A percentile compares a stretch with the other conserved stretches of the same genome.
Evolutionary conservation across 1,140 invertebrate genomes (phyloP).

Genomic region (Argopecten irradians): DNA sequence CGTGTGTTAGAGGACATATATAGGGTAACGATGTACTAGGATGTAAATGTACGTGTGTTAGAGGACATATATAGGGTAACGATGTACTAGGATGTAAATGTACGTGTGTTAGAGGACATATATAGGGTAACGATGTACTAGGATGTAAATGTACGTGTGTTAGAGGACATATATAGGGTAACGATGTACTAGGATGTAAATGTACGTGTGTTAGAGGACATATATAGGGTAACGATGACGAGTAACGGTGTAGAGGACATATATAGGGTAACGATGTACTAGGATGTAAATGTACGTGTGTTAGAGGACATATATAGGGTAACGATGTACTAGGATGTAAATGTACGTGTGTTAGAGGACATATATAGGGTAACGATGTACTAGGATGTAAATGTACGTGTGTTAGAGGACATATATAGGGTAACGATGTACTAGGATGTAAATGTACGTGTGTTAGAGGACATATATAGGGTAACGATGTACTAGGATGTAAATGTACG

Average conservation of each 20-base stretch:
- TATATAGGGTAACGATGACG: too few relatives aligned
- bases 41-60: not conserved
- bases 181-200: not conserved
- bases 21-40: too few relatives aligned
- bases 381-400: not conserved
- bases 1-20: not conserved
- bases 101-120: not conserved
- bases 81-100: not conserved
- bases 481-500: not conserved
- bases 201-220: not conserved
- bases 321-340: too few relatives aligned
- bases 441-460: not conserved
- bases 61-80: not conserved
- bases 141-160: not conserved
- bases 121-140: too few relatives aligned
- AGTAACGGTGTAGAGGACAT: too few relatives aligned
- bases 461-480: not conserved
- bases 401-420: not conserved
- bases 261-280: not conserved
- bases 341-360: not conserved
- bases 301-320: too few relatives aligned
- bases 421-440: too few relatives aligned
- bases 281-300: not conserved
- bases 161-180: not conserved
- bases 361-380: not conserved